phyloP scores from a whole-genome alignment of 1,140 invertebrate species.

The Penaeus chinensis region DNA sequence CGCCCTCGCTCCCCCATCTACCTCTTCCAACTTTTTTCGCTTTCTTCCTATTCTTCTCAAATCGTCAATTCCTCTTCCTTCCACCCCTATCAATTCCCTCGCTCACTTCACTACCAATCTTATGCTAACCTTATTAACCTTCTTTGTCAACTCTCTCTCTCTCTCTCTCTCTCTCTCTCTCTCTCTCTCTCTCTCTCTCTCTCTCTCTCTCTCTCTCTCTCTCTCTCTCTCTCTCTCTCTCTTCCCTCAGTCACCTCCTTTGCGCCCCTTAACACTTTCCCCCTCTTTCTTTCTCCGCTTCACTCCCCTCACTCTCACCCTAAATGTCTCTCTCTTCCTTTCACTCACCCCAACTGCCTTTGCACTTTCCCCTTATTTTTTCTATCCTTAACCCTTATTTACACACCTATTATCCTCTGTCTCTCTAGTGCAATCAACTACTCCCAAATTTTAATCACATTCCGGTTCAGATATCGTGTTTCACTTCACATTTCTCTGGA shows the following conservation, averaged over 20 bases:
- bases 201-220: not conserved
- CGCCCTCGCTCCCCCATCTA: not conserved
- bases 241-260: not conserved
- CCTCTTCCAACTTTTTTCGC: not conserved
- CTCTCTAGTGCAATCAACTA: not conserved
- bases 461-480: too few species aligned
- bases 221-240: not conserved
- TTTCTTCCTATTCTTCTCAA: too few species aligned
- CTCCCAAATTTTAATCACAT: too few species aligned
- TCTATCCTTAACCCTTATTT: slow-evolving; percentile 25
- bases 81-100: not conserved
- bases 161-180: not conserved
- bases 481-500: too few species aligned
- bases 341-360: not conserved
- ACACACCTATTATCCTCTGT: not conserved
- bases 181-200: not conserved
- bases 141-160: slow-evolving; percentile 8
- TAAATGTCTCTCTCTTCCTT: not conserved
- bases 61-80: not conserved
- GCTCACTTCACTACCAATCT: not conserved
- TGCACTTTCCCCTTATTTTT: not conserved
- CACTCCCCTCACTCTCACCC: not conserved
- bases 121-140: not conserved
- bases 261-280: not conserved
- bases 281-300: not conserved